Evolutionary conservation across 2,797 vertebrate genomes (phyloP), one percentile per base, ranked within the genome.

Genomic region (Microhierax caerulescens): DNA sequence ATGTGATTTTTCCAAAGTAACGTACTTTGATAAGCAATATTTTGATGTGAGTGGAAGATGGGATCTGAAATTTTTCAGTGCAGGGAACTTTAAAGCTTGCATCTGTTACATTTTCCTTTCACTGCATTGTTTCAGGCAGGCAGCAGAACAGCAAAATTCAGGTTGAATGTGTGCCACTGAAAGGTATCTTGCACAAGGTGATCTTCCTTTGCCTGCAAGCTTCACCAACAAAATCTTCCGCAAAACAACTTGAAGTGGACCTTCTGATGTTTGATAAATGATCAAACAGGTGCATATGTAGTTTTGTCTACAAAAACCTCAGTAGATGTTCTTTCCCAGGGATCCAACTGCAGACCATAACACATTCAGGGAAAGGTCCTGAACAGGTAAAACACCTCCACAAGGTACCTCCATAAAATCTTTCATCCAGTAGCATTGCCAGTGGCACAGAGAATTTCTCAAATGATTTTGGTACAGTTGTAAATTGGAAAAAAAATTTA

Each of bases 401-500:
- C 19, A 90, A 91, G 30, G 50, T 72, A 32, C 43, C n/a, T n/a
- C n/a, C n/a, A 68, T 23, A 41, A 89, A 73, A 23, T 34, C 22
- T 64, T 87, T 67, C n/a, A 57, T 5, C 27, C 30, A 63, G 37
- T 17, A 87, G 45, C 54, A 57, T 63, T 50, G 65, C 50, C 92
- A 76, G 11, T 27, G 76, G 74, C 60, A 81, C 43, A 51, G 18
- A 70, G 13, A 50, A 20, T 94, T 93, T 91, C 84, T 96, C 88
- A 80, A 95, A 88, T 51, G 1, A 51, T 80, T 96, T 92, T 34
- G 63, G 43, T 61, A 76, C 60, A 53, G 34, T 45, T 96, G 78
- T 41, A 95, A 91, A 88, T 24, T 67, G 57, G 57, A 82, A 83
- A 96, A 96, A 90, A 78, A 30, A 54, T 94, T 88, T 88, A 54